Conservation (phyloP, 2,888 invertebrate genomes). For the Hofmannophila pseudospretella region DNA sequence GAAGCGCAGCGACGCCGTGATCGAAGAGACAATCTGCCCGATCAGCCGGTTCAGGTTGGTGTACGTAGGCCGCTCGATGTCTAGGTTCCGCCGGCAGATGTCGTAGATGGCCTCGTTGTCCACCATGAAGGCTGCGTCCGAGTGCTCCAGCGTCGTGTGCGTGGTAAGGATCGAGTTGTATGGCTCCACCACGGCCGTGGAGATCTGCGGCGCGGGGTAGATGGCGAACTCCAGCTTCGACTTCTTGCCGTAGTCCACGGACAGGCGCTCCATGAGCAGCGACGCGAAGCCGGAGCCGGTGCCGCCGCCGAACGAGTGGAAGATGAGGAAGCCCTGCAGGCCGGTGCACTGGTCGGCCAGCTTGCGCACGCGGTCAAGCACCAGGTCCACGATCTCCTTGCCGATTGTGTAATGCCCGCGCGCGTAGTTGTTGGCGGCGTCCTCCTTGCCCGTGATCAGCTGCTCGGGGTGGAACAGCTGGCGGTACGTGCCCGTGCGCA, state of each 20-base stretch:
- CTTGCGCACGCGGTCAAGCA: constrained; percentile 90
- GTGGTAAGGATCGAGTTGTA: constrained; percentile 98
- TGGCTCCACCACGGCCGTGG: constrained; percentile 94
- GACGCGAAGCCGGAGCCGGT: constrained; percentile 97
- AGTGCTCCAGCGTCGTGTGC: constrained; percentile 95
- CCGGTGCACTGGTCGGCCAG: constrained; percentile 94
- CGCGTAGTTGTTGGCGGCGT: constrained; percentile 98
- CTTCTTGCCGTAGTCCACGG: constrained; percentile 97
- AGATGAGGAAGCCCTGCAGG: constrained; percentile 93
- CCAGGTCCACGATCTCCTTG: constrained; percentile 94
- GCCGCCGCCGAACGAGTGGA: constrained; percentile 96
- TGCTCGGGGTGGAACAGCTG: constrained; percentile 98
- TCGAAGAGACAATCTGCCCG: constrained; percentile 95
- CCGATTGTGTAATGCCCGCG: constrained; percentile 98
- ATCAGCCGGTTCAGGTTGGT: constrained; percentile 96
- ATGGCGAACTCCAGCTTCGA: constrained; percentile 96
- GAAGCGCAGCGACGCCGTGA: constrained; percentile 94
- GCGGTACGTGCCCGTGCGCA: constrained; percentile 93
- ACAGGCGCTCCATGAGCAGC: constrained; percentile 95
- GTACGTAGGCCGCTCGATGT: constrained; percentile 96
- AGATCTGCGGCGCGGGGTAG: constrained; percentile 95
- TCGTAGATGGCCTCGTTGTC: constrained; percentile 94
- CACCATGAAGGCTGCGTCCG: constrained; percentile 97
- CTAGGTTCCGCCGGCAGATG: constrained; percentile 94
- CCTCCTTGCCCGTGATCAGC: constrained; percentile 96